Evolutionary conservation across 1,140 invertebrate genomes (phyloP).

Genomic region (Ceratina japonica): DNA sequence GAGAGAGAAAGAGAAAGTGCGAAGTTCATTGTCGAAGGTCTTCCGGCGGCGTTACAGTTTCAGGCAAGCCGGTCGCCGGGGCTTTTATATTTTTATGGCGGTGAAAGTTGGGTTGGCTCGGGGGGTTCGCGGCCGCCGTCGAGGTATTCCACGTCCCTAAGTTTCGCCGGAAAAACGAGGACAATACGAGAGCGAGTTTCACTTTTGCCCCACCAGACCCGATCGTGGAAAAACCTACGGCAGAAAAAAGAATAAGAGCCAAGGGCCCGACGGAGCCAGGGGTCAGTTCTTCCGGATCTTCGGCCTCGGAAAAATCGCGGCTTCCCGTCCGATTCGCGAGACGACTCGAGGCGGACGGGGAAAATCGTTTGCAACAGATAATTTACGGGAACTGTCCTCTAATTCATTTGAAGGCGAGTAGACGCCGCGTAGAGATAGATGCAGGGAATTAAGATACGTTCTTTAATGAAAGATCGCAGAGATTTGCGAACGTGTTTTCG

Average conservation of each 20-base stretch:
- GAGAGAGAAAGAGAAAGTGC: neutral
- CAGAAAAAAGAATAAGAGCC: slow-evolving; percentile 53
- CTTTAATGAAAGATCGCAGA: neutral
- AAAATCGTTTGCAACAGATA: neutral
- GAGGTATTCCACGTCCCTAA: slow-evolving; percentile 67
- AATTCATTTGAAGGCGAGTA: no score
- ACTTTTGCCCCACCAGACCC: slow-evolving; percentile 66
- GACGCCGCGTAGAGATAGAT: neutral
- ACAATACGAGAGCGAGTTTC: slow-evolving; percentile 71
- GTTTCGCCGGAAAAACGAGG: slow-evolving; percentile 71
- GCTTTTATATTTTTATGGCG: slow-evolving; percentile 78
- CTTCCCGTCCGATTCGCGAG: neutral
- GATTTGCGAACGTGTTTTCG: neutral
- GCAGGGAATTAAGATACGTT: neutral
- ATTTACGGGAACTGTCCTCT: no score
- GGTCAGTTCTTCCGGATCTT: slow-evolving; percentile 19
- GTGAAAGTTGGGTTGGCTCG: slow-evolving; percentile 75
- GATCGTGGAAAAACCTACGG: slow-evolving; percentile 14
- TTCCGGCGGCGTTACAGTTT: slow-evolving; percentile 60
- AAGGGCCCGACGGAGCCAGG: slow-evolving; percentile 16
- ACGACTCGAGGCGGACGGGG: neutral
- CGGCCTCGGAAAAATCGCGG: neutral
- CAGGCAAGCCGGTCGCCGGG: slow-evolving; percentile 67
- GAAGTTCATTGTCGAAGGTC: slow-evolving; percentile 27
- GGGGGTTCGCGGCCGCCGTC: slow-evolving; percentile 66